Conservation (phyloP, 2,797 vertebrate genomes). For the Astyanax mexicanus region DNA sequence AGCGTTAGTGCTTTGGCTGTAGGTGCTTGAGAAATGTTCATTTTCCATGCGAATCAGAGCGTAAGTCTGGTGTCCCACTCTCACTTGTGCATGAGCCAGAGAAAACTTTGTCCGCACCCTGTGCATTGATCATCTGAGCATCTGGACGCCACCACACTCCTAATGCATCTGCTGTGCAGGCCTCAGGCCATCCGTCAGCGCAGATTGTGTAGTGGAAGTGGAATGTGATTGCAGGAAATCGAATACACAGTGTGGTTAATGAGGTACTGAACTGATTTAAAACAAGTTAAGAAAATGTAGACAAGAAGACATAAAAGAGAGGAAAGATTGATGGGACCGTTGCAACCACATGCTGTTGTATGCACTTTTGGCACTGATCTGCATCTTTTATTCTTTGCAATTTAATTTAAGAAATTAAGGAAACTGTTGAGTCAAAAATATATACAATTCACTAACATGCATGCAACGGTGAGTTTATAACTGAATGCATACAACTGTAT, state of each 20-base stretch:
- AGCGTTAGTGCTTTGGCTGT: not conserved
- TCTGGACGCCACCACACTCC: constrained; percentile 26
- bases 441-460: too few species aligned
- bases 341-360: not conserved
- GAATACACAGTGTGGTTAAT: constrained; percentile 11
- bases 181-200: constrained; percentile 11
- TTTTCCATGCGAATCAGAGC: not conserved
- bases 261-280: constrained; percentile 29
- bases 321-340: not conserved
- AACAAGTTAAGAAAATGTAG: constrained; percentile 34
- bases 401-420: constrained; percentile 7
- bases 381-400: not conserved
- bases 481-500: not conserved
- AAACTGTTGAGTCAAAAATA: not conserved
- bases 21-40: not conserved
- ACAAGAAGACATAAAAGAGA: constrained; percentile 13
- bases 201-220: constrained; percentile 28
- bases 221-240: constrained; percentile 39
- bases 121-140: constrained; percentile 36
- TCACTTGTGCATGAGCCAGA: constrained; percentile 14
- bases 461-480: not conserved
- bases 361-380: constrained; percentile 17
- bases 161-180: constrained; percentile 11
- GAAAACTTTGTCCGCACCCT: constrained; percentile 22
- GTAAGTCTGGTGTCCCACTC: not conserved